Evolutionary conservation across 2,113 vertebrate species (phyloP).

Genomic region (Regulus satrapa): DNA sequence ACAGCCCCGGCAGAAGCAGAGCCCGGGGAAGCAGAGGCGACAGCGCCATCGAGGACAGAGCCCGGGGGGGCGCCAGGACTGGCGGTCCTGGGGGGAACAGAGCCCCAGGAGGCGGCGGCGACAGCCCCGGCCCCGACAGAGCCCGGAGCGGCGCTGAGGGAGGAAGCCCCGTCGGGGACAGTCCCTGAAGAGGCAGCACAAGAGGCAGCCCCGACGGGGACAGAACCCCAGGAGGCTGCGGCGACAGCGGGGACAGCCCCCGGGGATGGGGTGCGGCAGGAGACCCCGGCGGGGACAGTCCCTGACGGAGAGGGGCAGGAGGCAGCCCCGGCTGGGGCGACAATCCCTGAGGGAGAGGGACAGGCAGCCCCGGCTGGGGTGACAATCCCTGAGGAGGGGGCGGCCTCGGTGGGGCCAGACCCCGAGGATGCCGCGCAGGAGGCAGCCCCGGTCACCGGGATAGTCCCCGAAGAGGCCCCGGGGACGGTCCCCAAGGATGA

Average conservation of each 20-base stretch:
- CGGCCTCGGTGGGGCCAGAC: neutral
- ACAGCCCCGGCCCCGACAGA: neutral
- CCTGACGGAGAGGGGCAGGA: neutral
- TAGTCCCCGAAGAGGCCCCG: neutral
- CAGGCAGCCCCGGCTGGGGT: neutral
- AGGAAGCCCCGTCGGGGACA: neutral
- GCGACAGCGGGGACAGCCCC: neutral
- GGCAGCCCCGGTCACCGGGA: fast-evolving
- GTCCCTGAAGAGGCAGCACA: neutral
- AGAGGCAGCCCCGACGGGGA: neutral
- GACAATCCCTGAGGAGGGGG: neutral
- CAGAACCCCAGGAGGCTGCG: no score
- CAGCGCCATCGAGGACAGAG: neutral
- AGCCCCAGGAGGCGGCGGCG: neutral
- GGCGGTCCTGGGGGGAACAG: neutral
- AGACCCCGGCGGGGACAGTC: neutral
- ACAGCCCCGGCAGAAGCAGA: neutral
- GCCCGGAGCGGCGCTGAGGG: neutral
- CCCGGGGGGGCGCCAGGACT: neutral
- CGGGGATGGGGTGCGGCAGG: neutral
- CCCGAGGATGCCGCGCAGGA: neutral
- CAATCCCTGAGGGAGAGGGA: neutral
- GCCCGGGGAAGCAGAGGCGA: neutral
- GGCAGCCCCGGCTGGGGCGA: no score
- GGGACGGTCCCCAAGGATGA: neutral